phyloP scores from a whole-genome alignment of 2,888 invertebrate genomes.

The Scaptomyza tumidula region DNA sequence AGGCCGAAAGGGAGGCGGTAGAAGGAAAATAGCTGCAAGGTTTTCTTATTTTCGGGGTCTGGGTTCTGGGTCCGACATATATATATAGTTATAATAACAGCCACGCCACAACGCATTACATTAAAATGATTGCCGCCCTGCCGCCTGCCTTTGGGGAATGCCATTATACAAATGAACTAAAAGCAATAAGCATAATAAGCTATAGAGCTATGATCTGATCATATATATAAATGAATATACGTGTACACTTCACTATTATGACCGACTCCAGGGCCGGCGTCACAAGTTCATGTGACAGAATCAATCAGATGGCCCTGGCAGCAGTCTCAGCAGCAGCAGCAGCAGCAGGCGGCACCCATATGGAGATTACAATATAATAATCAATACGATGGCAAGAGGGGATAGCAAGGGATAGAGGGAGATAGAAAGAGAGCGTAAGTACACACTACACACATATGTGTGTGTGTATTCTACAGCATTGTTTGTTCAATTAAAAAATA shows the following conservation, averaged over 20 bases:
- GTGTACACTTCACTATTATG: conserved; percentile 25
- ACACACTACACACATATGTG: conserved; percentile 7
- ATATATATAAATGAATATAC: not conserved
- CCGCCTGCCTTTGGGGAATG: conserved; percentile 25
- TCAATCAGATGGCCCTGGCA: conserved; percentile 66
- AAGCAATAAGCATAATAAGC: conserved; percentile 72
- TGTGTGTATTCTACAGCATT: not conserved
- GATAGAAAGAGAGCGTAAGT: conserved; percentile 1
- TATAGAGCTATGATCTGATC: conserved; percentile 34
- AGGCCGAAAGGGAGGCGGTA: not conserved
- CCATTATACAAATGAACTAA: conserved; percentile 75
- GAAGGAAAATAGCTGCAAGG: not conserved
- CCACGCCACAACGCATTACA: conserved; percentile 33
- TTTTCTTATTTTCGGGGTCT: not conserved
- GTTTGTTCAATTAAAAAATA: conserved; percentile 55
- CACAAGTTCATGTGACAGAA: conserved; percentile 68
- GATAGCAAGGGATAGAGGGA: not conserved
- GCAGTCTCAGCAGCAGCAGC: conserved; percentile 14
- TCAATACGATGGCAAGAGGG: conserved; percentile 7
- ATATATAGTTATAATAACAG: conserved; percentile 9
- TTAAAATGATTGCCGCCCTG: conserved; percentile 52
- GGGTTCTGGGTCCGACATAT: not conserved
- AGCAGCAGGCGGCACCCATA: conserved; percentile 53
- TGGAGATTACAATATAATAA: conserved; percentile 64
- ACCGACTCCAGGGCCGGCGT: conserved; percentile 65